Percentiles rank a stretch among this genome's conserved stretches.
phyloP scores from a whole-genome alignment of 2,888 invertebrate species.

The Athalia rosae region DNA sequence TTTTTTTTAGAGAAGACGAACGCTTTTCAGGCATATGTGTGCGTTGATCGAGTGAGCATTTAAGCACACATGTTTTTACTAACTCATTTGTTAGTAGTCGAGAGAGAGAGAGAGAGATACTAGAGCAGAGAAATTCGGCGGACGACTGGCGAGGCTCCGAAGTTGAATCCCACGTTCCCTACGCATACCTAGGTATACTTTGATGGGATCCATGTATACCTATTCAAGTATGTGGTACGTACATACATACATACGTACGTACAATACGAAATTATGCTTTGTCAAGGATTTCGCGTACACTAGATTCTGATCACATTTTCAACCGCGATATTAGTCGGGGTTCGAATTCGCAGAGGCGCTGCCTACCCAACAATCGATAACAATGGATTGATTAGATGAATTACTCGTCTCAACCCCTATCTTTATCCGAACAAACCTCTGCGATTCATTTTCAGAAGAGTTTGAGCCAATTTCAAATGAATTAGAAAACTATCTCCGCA shows the following conservation, averaged over 20 bases:
- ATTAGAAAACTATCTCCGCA: too few species aligned
- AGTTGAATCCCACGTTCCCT: background rate
- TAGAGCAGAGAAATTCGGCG: constrained; percentile 6
- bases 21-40: constrained; percentile 25
- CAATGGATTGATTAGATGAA: background rate
- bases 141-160: constrained; percentile 6
- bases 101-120: too few species aligned
- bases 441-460: too few species aligned
- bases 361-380: constrained; percentile 5
- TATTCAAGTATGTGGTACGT: too few species aligned
- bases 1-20: constrained; percentile 6
- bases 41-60: background rate
- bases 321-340: background rate
- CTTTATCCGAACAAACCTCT: too few species aligned
- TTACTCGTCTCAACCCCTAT: too few species aligned
- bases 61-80: background rate
- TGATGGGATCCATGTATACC: too few species aligned
- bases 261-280: background rate
- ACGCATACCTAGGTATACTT: background rate
- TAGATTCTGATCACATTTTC: background rate
- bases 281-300: constrained; percentile 28
- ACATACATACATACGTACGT: too few species aligned
- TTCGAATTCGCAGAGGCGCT: constrained; percentile 17
- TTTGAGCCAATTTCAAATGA: too few species aligned
- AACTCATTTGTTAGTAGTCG: background rate